phyloP scores from a whole-genome alignment of 1,140 invertebrate species.

The Callitettix versicolor region DNA sequence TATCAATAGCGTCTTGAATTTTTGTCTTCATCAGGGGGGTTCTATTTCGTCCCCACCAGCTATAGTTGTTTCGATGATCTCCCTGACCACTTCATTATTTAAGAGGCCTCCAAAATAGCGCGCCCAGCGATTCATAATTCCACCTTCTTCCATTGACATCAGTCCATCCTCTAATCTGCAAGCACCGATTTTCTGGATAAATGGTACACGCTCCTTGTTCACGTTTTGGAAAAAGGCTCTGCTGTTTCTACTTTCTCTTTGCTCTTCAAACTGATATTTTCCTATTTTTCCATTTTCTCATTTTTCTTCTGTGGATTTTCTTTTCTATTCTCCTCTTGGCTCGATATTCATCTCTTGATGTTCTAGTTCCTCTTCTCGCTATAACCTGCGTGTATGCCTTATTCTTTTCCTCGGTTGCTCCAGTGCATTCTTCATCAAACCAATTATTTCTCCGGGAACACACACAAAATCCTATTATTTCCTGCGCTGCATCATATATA shows the following conservation, averaged over 20 bases:
- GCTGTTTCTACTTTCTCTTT: slow-evolving; percentile 2
- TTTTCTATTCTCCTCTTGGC: slow-evolving; percentile 3
- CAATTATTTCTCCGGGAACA: slow-evolving; percentile 18
- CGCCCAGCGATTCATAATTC: too few relatives aligned
- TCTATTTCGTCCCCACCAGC: too few relatives aligned
- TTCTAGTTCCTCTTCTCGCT: slow-evolving; percentile 1
- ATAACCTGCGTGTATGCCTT: too few relatives aligned
- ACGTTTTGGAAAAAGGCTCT: slow-evolving; percentile 11
- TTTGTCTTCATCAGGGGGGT: too few relatives aligned
- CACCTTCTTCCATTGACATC: too few relatives aligned
- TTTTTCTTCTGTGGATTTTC: slow-evolving; percentile 14
- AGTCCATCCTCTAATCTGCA: too few relatives aligned
- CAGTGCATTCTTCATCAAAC: slow-evolving; percentile 18
- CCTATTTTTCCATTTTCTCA: slow-evolving; percentile 16
- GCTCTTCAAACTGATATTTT: slow-evolving; percentile 11
- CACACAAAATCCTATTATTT: background rate
- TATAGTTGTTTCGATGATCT: too few relatives aligned
- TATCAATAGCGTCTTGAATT: too few relatives aligned
- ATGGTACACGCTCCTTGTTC: slow-evolving; percentile 12
- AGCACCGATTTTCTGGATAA: slow-evolving; percentile 16
- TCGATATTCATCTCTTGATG: background rate
- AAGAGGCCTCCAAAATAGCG: too few relatives aligned
- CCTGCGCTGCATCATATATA: background rate
- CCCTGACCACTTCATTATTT: too few relatives aligned
- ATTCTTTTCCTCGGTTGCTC: slow-evolving; percentile 9